Conservation (phyloP, 2,888 invertebrate genomes). For the Cheilosia variabilis region DNA sequence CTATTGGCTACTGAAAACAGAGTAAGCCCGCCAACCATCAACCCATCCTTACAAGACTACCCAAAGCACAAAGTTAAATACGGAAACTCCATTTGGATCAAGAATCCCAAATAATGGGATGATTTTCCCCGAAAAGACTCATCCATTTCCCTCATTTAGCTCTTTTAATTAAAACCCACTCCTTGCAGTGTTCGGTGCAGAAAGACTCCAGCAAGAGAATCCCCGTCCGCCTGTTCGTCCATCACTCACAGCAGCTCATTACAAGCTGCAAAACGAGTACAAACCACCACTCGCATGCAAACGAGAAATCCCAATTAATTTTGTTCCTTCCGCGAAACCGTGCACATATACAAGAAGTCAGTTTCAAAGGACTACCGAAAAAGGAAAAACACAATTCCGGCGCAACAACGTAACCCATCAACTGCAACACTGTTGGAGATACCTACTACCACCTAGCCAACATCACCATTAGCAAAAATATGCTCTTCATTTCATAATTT, state of each 20-base stretch:
- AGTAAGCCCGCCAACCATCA: too few relatives aligned
- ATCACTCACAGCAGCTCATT: slow-evolving; percentile 21
- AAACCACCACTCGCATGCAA: slow-evolving; percentile 52
- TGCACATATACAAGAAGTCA: neutral
- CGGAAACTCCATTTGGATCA: too few relatives aligned
- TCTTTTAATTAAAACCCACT: neutral
- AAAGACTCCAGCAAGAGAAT: neutral
- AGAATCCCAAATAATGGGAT: neutral
- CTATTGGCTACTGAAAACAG: too few relatives aligned
- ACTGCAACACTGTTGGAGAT: slow-evolving; percentile 37
- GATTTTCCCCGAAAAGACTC: neutral
- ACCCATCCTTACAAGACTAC: too few relatives aligned
- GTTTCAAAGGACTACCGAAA: neutral
- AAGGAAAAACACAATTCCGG: slow-evolving; percentile 28
- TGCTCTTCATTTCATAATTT: slow-evolving; percentile 59
- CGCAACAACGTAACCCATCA: slow-evolving; percentile 33
- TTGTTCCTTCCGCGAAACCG: slow-evolving; percentile 28
- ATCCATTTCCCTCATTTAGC: neutral
- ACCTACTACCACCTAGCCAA: slow-evolving; percentile 42
- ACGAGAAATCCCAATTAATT: slow-evolving; percentile 71
- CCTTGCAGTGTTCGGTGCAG: neutral
- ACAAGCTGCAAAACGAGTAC: slow-evolving; percentile 32
- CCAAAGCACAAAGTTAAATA: too few relatives aligned
- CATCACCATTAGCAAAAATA: slow-evolving; percentile 47
- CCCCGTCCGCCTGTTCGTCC: slow-evolving; percentile 2